phyloP scores from a whole-genome alignment of 2,797 vertebrate species.

The Acanthurus lineatus region DNA sequence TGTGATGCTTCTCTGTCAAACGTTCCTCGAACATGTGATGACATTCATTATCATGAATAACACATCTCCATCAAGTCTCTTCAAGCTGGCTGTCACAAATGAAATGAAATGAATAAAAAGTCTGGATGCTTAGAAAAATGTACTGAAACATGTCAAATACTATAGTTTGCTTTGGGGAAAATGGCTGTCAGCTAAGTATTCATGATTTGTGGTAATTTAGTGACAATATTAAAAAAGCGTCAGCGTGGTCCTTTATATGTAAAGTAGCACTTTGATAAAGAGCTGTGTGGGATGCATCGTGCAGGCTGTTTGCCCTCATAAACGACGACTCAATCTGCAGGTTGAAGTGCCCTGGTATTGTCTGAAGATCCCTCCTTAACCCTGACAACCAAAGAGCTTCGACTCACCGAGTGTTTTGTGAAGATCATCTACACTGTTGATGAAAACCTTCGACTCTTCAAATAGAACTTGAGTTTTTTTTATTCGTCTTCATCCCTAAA shows the following conservation, averaged over 20 bases:
- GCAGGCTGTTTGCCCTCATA: slow-evolving; percentile 40
- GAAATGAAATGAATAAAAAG: background rate
- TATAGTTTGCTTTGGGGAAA: slow-evolving; percentile 2
- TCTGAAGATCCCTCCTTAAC: slow-evolving; percentile 58
- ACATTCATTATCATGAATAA: slow-evolving; percentile 4
- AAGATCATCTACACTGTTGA: slow-evolving; percentile 39
- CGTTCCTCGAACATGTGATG: background rate
- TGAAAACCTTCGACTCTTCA: slow-evolving; percentile 37
- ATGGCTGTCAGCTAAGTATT: slow-evolving; percentile 6
- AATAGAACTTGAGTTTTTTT: slow-evolving; percentile 7
- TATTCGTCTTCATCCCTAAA: background rate
- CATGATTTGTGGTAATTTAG: slow-evolving; percentile 34
- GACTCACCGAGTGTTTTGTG: slow-evolving; percentile 35
- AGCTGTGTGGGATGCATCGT: slow-evolving; percentile 49
- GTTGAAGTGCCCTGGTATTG: slow-evolving; percentile 48
- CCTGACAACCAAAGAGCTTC: slow-evolving; percentile 43
- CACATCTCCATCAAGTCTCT: slow-evolving; percentile 11
- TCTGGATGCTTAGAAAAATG: slow-evolving; percentile 9
- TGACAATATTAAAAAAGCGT: slow-evolving; percentile 45
- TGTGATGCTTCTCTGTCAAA: background rate
- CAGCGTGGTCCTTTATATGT: slow-evolving; percentile 44
- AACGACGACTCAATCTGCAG: slow-evolving; percentile 42
- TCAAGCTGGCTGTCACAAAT: slow-evolving; percentile 12
- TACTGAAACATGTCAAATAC: slow-evolving; percentile 9
- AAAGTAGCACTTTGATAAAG: slow-evolving; percentile 47